Conservation (phyloP, 2,797 vertebrate species). For the Sebastes minor region DNA sequence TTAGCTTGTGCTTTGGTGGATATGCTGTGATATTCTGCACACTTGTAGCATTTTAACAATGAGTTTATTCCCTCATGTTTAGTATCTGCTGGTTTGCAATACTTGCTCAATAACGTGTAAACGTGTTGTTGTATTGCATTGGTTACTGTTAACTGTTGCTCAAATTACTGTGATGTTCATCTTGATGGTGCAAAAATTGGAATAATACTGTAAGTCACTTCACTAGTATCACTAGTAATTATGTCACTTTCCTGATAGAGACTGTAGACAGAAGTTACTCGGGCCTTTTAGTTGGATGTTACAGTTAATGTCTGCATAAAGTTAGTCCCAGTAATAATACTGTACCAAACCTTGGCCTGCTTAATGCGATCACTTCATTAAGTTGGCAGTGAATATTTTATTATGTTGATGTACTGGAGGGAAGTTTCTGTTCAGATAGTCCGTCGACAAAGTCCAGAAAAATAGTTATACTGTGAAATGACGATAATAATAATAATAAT, state of each 20-base stretch:
- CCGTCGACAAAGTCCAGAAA: background rate
- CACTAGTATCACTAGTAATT: background rate
- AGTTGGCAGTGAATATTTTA: background rate
- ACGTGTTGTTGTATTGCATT: slow-evolving; percentile 2
- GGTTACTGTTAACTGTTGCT: slow-evolving; percentile 30
- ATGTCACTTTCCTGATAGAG: background rate
- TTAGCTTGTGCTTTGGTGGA: background rate
- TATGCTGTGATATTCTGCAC: slow-evolving; percentile 17
- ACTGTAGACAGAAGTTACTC: background rate
- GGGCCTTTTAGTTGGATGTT: background rate
- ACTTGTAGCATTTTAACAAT: background rate
- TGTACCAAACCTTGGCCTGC: background rate
- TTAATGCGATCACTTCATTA: background rate
- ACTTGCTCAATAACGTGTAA: background rate
- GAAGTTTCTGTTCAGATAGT: background rate
- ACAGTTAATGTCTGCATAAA: background rate
- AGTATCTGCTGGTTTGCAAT: background rate
- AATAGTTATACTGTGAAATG: slow-evolving; percentile 17
- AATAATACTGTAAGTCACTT: background rate
- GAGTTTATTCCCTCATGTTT: background rate
- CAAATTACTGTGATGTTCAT: slow-evolving; percentile 15
- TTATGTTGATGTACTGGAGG: background rate
- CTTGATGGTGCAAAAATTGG: background rate
- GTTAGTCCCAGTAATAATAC: background rate
- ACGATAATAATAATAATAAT: background rate